Percentiles rank a stretch among this genome's conserved stretches.
These are phyloP conservation scores for Plotosus lineatus DNA, from an alignment of 2,113 vertebrate genomes.

Conservation along the genomic window DNA sequence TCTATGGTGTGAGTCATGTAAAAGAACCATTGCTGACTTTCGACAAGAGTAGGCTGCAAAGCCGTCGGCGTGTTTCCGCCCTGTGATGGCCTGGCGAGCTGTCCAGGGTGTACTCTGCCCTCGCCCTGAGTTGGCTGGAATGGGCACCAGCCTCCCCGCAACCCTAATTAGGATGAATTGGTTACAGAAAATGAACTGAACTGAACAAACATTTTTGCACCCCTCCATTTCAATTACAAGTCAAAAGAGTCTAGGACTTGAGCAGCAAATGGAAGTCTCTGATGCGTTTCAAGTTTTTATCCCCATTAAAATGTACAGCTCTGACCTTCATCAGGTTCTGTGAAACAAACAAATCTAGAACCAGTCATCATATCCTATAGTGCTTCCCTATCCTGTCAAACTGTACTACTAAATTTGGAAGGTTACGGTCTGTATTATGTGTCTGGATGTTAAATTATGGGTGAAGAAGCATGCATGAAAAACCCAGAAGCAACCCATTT, in stretches of 20 bases:
- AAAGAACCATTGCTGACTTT: too few species aligned
- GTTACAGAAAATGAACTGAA: too few species aligned
- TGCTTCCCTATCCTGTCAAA: background rate
- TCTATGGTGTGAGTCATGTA: too few species aligned
- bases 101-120: too few species aligned
- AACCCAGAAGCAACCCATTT: background rate
- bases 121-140: too few species aligned
- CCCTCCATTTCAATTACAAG: background rate
- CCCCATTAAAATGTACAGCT: background rate
- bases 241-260: background rate
- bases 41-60: too few species aligned
- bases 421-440: conserved; percentile 11
- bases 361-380: background rate
- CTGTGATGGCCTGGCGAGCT: too few species aligned
- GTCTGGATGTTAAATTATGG: background rate
- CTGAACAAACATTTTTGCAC: background rate
- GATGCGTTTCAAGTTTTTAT: background rate
- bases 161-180: too few species aligned
- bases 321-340: background rate
- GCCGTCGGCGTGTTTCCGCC: too few species aligned
- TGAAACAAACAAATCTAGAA: background rate
- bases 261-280: background rate
- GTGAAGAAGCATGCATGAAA: background rate
- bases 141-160: too few species aligned
- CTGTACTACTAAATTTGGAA: background rate